Conservation (phyloP, 2,113 vertebrate genomes). For the Prunella himalayana region DNA sequence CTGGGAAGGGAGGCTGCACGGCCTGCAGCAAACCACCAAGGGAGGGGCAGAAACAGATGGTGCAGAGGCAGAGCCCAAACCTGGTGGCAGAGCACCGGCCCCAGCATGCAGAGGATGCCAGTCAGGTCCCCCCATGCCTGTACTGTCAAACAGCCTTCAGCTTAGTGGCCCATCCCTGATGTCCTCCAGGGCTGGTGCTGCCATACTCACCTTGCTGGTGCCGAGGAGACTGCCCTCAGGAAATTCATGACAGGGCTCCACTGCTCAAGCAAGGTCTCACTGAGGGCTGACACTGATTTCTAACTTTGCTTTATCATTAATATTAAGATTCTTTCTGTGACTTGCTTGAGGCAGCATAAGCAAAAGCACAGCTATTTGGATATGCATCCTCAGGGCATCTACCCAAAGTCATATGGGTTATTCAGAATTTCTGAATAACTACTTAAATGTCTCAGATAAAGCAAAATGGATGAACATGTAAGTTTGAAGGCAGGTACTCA, state of each 20-base stretch:
- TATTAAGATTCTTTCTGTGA: background rate
- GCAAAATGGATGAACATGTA: background rate
- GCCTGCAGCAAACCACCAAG: background rate
- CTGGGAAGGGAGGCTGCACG: background rate
- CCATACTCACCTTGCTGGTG: fast-evolving
- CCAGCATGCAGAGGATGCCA: background rate
- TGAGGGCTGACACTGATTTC: background rate
- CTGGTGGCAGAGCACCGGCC: background rate
- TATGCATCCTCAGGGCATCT: background rate
- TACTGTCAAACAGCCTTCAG: background rate
- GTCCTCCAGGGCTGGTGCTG: fast-evolving
- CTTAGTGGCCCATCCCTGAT: background rate
- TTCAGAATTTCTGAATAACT: background rate
- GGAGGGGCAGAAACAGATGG: background rate
- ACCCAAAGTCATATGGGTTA: background rate
- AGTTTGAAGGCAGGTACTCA: background rate
- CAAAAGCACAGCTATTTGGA: background rate
- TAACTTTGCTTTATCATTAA: background rate
- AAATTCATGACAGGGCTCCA: background rate
- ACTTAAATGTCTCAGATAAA: background rate
- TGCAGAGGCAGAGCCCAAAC: background rate
- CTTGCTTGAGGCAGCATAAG: background rate
- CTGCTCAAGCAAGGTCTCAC: background rate
- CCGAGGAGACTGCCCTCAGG: background rate
- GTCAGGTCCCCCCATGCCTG: background rate